Evolutionary conservation across 2,888 invertebrate species (phyloP), one percentile per base, ranked within the genome.

Genomic region (Geophilus truncorum): DNA sequence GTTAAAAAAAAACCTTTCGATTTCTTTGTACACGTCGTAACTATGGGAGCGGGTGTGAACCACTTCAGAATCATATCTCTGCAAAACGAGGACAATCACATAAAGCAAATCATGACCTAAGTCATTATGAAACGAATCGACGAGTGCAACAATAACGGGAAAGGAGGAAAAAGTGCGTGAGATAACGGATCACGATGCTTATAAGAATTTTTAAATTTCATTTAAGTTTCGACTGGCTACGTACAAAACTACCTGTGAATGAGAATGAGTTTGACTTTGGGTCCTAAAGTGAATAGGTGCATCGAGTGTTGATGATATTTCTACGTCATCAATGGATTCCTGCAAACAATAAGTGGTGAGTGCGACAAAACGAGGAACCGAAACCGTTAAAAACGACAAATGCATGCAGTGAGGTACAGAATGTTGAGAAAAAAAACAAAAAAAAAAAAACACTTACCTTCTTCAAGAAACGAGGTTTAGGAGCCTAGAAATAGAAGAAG

Each of bases 41-140:
- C 83, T 85, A 6, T 85, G 85, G 10, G 85, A 85, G 62, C 86
- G 82, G 7, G 84, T 82, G 82, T 85, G 85, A 21, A 82, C 77
- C 12, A 82, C 80, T 81, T 83, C 83, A 9, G 78, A 62, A 4
- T 81, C 79, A 51, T 70, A 51, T 77, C 77, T 70, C 81, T 81
- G 51, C 4, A 78, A 79, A 80, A 78, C 23, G 36, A 51, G 21
- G 57, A 75, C 28, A 80, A 34, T 75, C 5, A 34, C 32, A 57
- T 12, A 30, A 25, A 34, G 51, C 51, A 18, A 51, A n/a, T 18
- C 0, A 51, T n/a, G 45, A 36, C 36, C 36, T 9, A n/a, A 21
- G n/a, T n/a, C n/a, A n/a, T n/a, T n/a, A 28, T 23, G 75, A 75
- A 75, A 18, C 6, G 9, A 57, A 21, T 9, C 5, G 12, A 62